Evolutionary conservation across 2,888 invertebrate species (phyloP).

Genomic region (Brachyopa scutellaris): DNA sequence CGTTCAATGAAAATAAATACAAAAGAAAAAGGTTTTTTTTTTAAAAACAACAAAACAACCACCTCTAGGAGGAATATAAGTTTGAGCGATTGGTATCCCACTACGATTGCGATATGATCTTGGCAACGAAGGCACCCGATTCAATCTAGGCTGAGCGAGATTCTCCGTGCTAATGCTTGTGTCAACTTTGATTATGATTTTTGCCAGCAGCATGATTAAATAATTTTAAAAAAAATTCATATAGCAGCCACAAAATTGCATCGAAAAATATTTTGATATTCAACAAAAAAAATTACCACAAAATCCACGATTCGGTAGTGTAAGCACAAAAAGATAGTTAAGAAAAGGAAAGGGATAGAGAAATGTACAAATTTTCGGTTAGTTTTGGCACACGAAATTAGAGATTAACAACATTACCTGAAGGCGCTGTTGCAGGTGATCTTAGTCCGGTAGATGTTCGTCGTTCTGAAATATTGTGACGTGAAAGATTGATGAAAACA

Average conservation of each 20-base stretch:
- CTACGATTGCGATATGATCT: constrained; percentile 85
- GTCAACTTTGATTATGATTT: constrained; percentile 53
- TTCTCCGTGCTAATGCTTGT: constrained; percentile 84
- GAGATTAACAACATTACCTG: constrained; percentile 73
- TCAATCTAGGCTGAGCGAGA: constrained; percentile 83
- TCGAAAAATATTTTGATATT: constrained; percentile 36
- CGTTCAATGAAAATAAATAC: too few species aligned
- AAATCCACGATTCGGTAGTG: constrained; percentile 49
- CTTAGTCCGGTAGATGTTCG: constrained; percentile 75
- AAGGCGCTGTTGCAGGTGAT: constrained; percentile 75
- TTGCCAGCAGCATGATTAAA: constrained; percentile 51
- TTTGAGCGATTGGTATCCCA: constrained; percentile 83
- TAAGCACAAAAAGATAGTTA: constrained; percentile 66
- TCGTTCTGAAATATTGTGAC: constrained; percentile 73
- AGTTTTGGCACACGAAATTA: constrained; percentile 30
- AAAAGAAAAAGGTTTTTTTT: constrained; percentile 30
- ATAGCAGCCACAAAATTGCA: constrained; percentile 57
- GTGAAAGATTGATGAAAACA: constrained; percentile 29
- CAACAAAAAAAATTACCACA: constrained; percentile 67
- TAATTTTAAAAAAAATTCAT: constrained; percentile 31
- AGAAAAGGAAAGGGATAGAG: constrained; percentile 36
- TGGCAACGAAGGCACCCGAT: constrained; percentile 84
- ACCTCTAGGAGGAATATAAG: constrained; percentile 75
- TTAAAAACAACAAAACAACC: too few species aligned
- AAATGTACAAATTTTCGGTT: constrained; percentile 51